These are phyloP conservation scores for Tragopan temminckii DNA, from an alignment of 2,797 vertebrate genomes.

Conservation along the genomic window DNA sequence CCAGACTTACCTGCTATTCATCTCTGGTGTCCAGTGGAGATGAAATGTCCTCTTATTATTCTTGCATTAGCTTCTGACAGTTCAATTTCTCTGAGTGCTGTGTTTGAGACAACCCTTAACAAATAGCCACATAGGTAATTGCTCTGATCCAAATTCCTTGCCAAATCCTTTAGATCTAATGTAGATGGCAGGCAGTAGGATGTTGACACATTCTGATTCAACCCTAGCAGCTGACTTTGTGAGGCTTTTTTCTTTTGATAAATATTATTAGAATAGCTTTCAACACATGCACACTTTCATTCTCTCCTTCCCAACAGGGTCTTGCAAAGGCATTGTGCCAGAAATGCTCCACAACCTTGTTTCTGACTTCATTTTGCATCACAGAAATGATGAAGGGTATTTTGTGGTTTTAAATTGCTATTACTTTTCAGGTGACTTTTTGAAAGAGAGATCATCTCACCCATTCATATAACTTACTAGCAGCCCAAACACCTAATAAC, in stretches of 20 bases:
- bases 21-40: conserved; percentile 79
- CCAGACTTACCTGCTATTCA: conserved; percentile 78
- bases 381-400: neutral
- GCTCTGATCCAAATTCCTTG: conserved; percentile 80
- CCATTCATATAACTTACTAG: neutral
- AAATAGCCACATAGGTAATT: conserved; percentile 80
- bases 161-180: conserved; percentile 75
- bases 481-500: neutral
- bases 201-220: conserved; percentile 51
- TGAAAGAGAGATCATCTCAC: neutral
- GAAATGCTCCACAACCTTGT: neutral
- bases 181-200: conserved; percentile 61
- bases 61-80: conserved; percentile 82
- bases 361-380: neutral
- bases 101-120: conserved; percentile 76
- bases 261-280: conserved; percentile 57
- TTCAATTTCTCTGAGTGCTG: conserved; percentile 83
- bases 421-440: neutral
- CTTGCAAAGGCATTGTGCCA: neutral
- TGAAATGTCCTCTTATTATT: conserved; percentile 81
- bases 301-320: neutral
- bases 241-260: conserved; percentile 49
- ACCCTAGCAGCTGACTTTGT: conserved; percentile 35
- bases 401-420: neutral
- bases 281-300: neutral